phyloP scores from a whole-genome alignment of 2,888 invertebrate genomes.

The Eupithecia exiguata region DNA sequence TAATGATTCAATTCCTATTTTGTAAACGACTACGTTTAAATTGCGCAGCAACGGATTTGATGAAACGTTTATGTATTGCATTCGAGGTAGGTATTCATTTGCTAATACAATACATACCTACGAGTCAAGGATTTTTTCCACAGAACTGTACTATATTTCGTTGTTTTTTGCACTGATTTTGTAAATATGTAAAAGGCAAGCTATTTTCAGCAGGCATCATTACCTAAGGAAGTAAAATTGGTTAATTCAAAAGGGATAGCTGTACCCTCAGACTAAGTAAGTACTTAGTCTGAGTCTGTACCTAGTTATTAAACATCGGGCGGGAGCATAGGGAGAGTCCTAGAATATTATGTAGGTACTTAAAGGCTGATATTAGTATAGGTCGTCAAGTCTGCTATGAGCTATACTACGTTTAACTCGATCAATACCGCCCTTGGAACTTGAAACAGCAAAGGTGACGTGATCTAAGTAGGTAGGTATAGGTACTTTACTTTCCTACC shows the following conservation, averaged over 20 bases:
- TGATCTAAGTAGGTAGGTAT: neutral
- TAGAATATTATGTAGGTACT: no score
- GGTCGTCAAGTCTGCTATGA: neutral
- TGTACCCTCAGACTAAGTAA: no score
- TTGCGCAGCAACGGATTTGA: slow-evolving; percentile 12
- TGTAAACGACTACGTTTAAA: neutral
- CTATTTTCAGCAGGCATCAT: neutral
- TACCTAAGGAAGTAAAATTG: neutral
- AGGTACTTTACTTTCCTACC: neutral
- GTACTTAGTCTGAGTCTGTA: no score
- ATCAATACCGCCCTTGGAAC: slow-evolving; percentile 25
- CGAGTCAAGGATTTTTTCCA: neutral
- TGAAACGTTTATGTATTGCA: slow-evolving; percentile 9
- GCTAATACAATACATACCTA: neutral
- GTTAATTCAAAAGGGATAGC: no score
- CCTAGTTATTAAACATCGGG: no score
- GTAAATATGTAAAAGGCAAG: neutral
- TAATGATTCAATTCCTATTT: slow-evolving; percentile 1
- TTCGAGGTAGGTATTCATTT: neutral
- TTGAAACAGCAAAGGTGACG: slow-evolving; percentile 17
- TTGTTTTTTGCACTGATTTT: neutral
- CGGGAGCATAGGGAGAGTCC: no score
- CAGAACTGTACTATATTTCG: neutral
- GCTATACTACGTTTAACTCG: neutral
- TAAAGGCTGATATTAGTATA: no score